Conservation (phyloP, 2,797 vertebrate genomes). For the Notolabrus celidotus region DNA sequence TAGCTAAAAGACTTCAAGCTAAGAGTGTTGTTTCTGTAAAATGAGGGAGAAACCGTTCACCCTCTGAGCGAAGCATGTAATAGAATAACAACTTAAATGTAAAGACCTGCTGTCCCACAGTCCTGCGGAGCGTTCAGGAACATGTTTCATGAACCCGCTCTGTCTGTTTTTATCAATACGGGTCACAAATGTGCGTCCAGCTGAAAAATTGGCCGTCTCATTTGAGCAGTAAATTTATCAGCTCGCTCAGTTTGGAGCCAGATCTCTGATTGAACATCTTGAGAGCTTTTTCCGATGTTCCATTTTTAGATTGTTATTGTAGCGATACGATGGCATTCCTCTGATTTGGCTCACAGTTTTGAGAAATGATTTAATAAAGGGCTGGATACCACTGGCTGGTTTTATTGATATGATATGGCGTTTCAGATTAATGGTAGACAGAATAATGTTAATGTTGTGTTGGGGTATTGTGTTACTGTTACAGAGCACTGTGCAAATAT, state of each 20-base stretch:
- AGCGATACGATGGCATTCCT: background rate
- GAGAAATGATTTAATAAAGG: background rate
- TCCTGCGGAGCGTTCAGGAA: background rate
- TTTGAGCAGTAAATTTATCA: background rate
- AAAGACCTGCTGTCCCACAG: background rate
- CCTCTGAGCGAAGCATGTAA: background rate
- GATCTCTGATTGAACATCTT: background rate
- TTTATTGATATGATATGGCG: background rate
- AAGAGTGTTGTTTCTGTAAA: no score
- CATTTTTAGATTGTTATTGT: background rate
- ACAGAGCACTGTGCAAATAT: background rate
- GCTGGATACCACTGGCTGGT: no score
- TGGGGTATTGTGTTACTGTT: background rate
- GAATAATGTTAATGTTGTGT: background rate
- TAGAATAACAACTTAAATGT: background rate
- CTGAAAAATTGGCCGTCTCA: background rate
- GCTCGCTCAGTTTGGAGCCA: background rate
- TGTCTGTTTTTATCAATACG: background rate
- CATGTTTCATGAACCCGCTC: background rate
- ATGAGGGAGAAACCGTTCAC: no score
- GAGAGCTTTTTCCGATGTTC: background rate
- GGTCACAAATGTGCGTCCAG: background rate
- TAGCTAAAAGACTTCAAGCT: no score
- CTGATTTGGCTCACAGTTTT: background rate
- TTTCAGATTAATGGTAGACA: background rate